phyloP scores from a whole-genome alignment of 2,888 invertebrate genomes.

The Nemotelus pantherinus region DNA sequence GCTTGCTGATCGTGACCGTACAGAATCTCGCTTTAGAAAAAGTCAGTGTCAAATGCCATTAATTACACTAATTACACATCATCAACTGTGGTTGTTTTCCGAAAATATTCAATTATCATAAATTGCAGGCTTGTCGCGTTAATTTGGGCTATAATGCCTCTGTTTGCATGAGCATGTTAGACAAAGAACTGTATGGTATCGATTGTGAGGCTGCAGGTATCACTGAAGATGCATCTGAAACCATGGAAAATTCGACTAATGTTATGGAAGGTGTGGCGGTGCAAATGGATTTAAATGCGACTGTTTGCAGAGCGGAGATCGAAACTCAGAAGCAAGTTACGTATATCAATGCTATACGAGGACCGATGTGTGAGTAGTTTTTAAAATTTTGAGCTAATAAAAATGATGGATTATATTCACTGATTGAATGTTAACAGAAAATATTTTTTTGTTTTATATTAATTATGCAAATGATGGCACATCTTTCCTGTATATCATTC shows the following conservation, averaged over 20 bases:
- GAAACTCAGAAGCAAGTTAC: slow-evolving; percentile 62
- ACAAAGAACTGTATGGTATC: slow-evolving; percentile 30
- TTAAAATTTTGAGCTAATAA: too few relatives aligned
- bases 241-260: not conserved
- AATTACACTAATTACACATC: not conserved
- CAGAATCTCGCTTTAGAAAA: slow-evolving; percentile 45
- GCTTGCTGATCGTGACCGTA: slow-evolving; percentile 23
- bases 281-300: slow-evolving; percentile 57
- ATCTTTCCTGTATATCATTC: too few relatives aligned
- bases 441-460: too few relatives aligned
- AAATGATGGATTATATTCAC: too few relatives aligned
- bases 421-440: too few relatives aligned
- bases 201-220: slow-evolving; percentile 10
- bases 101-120: not conserved
- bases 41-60: slow-evolving; percentile 16
- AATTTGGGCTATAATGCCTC: slow-evolving; percentile 28
- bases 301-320: slow-evolving; percentile 63
- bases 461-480: too few relatives aligned
- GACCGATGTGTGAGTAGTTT: slow-evolving; percentile 60
- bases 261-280: not conserved
- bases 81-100: not conserved
- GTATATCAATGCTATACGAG: slow-evolving; percentile 61
- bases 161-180: slow-evolving; percentile 35
- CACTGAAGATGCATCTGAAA: slow-evolving; percentile 1
- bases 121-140: slow-evolving; percentile 43